Evolutionary conservation across 2,113 vertebrate species (phyloP), one percentile per base, ranked within the genome.

Genomic region (Nestor notabilis): DNA sequence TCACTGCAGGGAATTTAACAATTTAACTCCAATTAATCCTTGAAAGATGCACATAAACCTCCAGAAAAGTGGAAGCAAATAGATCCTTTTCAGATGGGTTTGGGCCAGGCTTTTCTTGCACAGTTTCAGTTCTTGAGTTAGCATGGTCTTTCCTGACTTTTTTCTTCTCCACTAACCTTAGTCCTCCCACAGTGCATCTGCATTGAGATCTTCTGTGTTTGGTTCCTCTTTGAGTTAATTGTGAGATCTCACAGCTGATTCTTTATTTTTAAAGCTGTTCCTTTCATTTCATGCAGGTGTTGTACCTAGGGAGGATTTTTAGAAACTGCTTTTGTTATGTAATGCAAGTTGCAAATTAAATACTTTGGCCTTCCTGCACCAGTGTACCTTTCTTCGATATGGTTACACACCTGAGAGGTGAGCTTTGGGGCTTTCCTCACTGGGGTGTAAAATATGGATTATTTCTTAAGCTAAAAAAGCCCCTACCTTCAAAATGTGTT

Each of bases 141-240:
- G 7, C 3, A 1, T 44, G 52, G 17, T 33, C 58, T 4, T 28
- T 61, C 19, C 9, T 31, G 44, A 23, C 7, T 31, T 46, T 55
- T 84, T 35, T 46, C 24, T 17, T 71, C 18, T 66, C 27, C 10
- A 0, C 21, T 65, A 49, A 19, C 13, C 39, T 0, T 3, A 60
- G 10, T 52, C n/a, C 13, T 85, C 46, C 35, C 2, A 9, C 44
- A n/a, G 24, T 23, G 33, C 24, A 41, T 61, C 27, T 72, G 18
- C 0, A 0, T 1, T 37, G 49, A 56, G 25, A 17, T 68, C 13
- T 50, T 72, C 6, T 20, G 0, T 12, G 12, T 31, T 55, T 9
- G 33, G 14, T 17, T 79, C 8, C 11, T 82, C 21, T 56, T 61
- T 28, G 11, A 15, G 24, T 61, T 82, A 63, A 37, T 25, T 25